Base-by-base conservation (phyloP, 1,140 invertebrate genomes). In the Rhyzopertha dominica region DNA sequence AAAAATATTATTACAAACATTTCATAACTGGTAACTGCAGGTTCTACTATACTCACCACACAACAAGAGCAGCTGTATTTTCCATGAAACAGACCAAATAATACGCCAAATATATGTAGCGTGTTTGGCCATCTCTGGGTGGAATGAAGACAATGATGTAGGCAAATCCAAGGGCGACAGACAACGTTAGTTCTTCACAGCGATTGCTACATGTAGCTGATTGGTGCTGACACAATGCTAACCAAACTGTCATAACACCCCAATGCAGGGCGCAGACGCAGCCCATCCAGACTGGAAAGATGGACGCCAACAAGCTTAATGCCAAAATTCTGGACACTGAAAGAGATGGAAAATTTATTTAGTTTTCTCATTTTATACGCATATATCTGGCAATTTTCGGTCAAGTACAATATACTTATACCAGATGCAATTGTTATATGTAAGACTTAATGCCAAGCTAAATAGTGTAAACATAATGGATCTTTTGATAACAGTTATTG, bases 71-170 rank as follows among this genome's bases (percentile, higher is more conserved):
- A 23, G 62, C 66, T 9, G 66, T 72, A 51, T 73, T 73, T 52
- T 73, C 70, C 56, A 73, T 65, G 52, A 73, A 72, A 54, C 67
- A 71, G 5, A 73, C 67, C 22, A 71, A 52, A 54, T 73, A 73
- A 51, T 70, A 73, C 5, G 61, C 67, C 14, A 73, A 51, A 51
- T 73, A 73, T 7, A 68, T 58, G 51, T 70, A 73, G 34, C 69
- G 53, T 4, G 70, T 72, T 7, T 64, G 68, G 36, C 70, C 70
- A 49, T 72, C 70, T 40, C 66, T 53, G n/a, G 70, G 64, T 17
- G 70, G 66, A 44, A 73, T 70, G 45, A 70, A 73, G 0, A 68
- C 68, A 29, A 71, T 51, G 8, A 72, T 60, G 47, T 73, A 73
- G 5, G 69, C 69, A 9, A 71, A 53, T 18, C 67, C 69, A 22